Evolutionary conservation across 2,113 vertebrate genomes (phyloP).

Genomic region (Eptesicus fuscus): DNA sequence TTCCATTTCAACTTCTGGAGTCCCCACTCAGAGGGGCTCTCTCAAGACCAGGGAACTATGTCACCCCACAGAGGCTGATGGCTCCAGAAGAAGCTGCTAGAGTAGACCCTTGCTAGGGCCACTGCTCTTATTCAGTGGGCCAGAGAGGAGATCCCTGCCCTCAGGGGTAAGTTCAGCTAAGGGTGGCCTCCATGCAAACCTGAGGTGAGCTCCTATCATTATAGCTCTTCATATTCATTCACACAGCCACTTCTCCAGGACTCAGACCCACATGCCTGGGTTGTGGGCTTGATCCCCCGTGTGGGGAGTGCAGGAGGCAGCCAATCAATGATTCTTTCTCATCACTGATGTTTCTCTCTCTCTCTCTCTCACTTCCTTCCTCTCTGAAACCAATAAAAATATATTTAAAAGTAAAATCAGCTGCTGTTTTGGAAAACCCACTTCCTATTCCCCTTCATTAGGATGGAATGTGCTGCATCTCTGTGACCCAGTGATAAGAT

Average conservation of each 20-base stretch:
- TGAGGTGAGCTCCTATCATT: neutral
- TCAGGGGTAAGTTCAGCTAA: neutral
- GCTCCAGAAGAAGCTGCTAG: neutral
- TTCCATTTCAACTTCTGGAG: neutral
- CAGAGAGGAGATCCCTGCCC: neutral
- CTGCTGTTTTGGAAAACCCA: neutral
- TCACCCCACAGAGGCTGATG: neutral
- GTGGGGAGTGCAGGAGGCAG: too few relatives aligned
- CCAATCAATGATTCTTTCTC: too few relatives aligned
- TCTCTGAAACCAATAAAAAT: too few relatives aligned
- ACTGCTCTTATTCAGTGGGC: neutral
- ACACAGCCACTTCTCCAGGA: neutral
- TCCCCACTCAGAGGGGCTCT: neutral
- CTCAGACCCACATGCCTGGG: neutral
- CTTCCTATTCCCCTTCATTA: neutral
- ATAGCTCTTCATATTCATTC: neutral
- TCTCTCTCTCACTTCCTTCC: too few relatives aligned
- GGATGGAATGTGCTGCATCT: neutral
- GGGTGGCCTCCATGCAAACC: neutral
- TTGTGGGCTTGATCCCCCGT: too few relatives aligned
- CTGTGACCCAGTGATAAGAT: neutral
- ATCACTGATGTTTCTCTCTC: too few relatives aligned
- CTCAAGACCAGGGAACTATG: neutral
- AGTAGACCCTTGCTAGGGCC: neutral
- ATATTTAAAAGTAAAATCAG: neutral